A percentile compares a stretch with the other conserved stretches of the same genome.
phyloP scores from a whole-genome alignment of 2,797 vertebrate species.

The Labroides dimidiatus region DNA sequence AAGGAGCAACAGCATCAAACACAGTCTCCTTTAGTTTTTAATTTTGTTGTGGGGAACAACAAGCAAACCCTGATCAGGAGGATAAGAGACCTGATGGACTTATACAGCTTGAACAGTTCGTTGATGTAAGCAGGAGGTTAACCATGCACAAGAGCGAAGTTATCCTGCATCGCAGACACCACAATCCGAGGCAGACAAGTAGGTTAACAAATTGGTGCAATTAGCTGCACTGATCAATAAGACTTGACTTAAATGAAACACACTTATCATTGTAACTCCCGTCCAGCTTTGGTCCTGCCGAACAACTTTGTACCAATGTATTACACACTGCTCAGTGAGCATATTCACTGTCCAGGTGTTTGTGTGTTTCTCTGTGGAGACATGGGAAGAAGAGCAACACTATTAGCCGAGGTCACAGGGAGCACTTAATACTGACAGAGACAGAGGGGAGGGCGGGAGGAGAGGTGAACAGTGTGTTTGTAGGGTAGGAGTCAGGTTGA shows the following conservation, averaged over 20 bases:
- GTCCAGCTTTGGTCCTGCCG: constrained; percentile 2
- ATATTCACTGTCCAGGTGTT: constrained; percentile 28
- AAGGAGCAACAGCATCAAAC: too few relatives aligned
- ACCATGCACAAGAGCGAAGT: neutral
- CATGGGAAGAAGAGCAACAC: constrained; percentile 22
- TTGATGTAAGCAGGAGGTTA: too few relatives aligned
- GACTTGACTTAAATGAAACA: constrained; percentile 67
- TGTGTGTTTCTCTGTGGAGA: constrained; percentile 41
- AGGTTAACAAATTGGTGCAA: constrained; percentile 62
- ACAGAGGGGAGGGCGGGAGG: constrained; percentile 41
- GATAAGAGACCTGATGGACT: too few relatives aligned
- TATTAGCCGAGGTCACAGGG: constrained; percentile 53
- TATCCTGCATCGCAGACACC: neutral
- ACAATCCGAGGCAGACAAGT: constrained; percentile 23
- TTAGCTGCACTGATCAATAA: constrained; percentile 69
- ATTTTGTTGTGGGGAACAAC: too few relatives aligned
- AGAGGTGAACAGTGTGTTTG: constrained; percentile 19
- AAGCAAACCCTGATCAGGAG: too few relatives aligned
- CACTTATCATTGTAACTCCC: constrained; percentile 62
- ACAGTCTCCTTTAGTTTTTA: too few relatives aligned
- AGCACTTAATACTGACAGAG: constrained; percentile 64
- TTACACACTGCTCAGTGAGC: constrained; percentile 24
- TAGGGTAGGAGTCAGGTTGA: constrained; percentile 7
- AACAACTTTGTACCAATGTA: constrained; percentile 25
- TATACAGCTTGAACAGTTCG: too few relatives aligned